Evolutionary conservation across 2,113 vertebrate genomes (phyloP).

Genomic region (Ceratotherium simum): DNA sequence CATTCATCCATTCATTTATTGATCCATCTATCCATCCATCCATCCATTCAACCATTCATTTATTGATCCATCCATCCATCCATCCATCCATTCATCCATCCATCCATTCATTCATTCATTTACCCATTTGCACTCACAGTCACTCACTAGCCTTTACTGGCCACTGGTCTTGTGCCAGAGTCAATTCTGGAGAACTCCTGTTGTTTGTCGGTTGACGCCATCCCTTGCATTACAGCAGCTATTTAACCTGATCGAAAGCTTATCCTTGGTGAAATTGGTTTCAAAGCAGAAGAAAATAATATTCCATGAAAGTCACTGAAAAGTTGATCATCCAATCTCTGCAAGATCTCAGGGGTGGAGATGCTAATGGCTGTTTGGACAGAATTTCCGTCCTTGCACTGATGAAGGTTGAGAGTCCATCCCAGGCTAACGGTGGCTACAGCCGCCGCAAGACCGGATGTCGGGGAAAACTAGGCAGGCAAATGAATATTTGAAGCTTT

Average conservation of each 20-base stretch:
- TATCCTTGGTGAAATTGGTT: not conserved
- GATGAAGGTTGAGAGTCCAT: accelerated
- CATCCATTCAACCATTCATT: too few relatives aligned
- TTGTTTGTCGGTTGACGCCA: accelerated
- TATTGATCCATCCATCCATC: too few relatives aligned
- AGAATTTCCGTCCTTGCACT: accelerated
- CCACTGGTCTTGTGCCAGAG: not conserved
- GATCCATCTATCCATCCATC: too few relatives aligned
- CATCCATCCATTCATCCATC: too few relatives aligned
- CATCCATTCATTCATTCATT: accelerated
- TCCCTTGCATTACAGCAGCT: accelerated
- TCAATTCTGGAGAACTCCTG: not conserved
- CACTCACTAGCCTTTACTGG: not conserved
- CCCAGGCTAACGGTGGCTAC: not conserved
- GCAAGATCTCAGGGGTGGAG: accelerated
- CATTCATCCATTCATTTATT: not conserved
- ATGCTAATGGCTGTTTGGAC: accelerated
- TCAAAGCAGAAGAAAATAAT: constrained; percentile 28
- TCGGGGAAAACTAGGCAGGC: accelerated
- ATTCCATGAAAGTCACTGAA: not conserved
- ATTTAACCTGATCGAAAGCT: not conserved
- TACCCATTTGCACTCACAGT: not conserved
- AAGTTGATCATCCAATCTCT: not conserved
- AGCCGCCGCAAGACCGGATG: accelerated
- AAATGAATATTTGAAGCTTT: accelerated